A percentile compares a stretch with the other conserved stretches of the same genome.
Evolutionary conservation across 2,797 vertebrate species (phyloP).

Genomic region (Enteromius argenteus): DNA sequence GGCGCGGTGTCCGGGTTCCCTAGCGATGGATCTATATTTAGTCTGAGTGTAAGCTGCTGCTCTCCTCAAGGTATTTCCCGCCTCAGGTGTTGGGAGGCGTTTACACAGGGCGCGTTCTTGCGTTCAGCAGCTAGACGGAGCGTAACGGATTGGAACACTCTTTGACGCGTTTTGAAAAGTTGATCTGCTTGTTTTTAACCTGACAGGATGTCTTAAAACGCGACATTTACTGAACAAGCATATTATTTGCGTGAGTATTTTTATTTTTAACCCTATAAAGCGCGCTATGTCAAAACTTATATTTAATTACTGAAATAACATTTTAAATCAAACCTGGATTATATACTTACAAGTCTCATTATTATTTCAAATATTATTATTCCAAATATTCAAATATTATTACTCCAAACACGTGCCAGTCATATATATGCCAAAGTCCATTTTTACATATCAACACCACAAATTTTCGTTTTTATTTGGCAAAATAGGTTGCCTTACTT

Average conservation of each 20-base stretch:
- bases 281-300: neutral
- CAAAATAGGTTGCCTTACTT: too few species aligned
- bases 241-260: neutral
- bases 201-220: neutral
- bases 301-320: neutral
- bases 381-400: too few species aligned
- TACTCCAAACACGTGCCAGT: too few species aligned
- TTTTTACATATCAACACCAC: too few species aligned
- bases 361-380: neutral
- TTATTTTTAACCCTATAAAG: neutral
- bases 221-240: neutral
- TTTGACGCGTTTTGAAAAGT: neutral
- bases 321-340: neutral
- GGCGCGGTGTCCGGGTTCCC: slow-evolving; percentile 5
- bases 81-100: slow-evolving; percentile 22
- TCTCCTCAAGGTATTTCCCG: slow-evolving; percentile 43
- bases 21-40: slow-evolving; percentile 24
- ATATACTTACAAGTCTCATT: neutral
- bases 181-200: neutral
- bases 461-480: too few species aligned
- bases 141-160: neutral
- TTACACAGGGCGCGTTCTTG: neutral
- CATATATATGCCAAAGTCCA: too few species aligned
- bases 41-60: slow-evolving; percentile 4
- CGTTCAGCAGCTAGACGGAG: slow-evolving; percentile 1